These are phyloP conservation scores for Plagiodera versicolora DNA, from an alignment of 2,888 invertebrate genomes.

Conservation along the genomic window DNA sequence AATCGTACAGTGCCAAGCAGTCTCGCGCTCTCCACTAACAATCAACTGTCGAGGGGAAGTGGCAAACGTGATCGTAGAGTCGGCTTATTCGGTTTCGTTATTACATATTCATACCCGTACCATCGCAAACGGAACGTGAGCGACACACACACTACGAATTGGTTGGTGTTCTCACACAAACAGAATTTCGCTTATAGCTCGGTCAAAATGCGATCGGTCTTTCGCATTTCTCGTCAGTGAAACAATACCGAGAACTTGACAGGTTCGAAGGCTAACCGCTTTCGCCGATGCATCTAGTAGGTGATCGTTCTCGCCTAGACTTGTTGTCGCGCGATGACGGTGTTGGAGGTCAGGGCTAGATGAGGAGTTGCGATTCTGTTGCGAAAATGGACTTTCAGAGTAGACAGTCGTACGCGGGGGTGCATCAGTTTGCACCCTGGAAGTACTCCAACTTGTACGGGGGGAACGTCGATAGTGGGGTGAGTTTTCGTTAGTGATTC, in stretches of 20 bases:
- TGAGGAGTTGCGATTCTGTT: not conserved
- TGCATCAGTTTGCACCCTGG: conserved; percentile 33
- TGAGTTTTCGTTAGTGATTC: conserved; percentile 30
- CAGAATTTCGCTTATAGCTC: not conserved
- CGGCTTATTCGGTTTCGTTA: conserved; percentile 33
- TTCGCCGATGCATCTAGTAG: conserved; percentile 18
- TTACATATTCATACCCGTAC: conserved; percentile 42
- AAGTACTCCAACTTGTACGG: conserved; percentile 33
- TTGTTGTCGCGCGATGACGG: not conserved
- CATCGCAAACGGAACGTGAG: conserved; percentile 28
- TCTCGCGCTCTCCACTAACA: conserved; percentile 29
- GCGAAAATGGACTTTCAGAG: conserved; percentile 41
- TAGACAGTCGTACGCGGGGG: conserved; percentile 21
- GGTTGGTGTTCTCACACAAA: not conserved
- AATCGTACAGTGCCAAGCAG: conserved; percentile 33
- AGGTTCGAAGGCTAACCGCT: conserved; percentile 27
- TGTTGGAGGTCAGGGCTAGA: conserved; percentile 7
- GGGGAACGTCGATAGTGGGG: conserved; percentile 42
- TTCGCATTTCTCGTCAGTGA: conserved; percentile 25
- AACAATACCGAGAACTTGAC: conserved; percentile 11
- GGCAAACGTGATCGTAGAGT: conserved; percentile 25
- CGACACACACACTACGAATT: conserved; percentile 20
- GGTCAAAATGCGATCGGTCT: conserved; percentile 9
- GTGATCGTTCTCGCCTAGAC: conserved; percentile 2
- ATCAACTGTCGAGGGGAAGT: conserved; percentile 21